Conservation (phyloP, 2,888 invertebrate species). For the Drosophila barbarae region DNA sequence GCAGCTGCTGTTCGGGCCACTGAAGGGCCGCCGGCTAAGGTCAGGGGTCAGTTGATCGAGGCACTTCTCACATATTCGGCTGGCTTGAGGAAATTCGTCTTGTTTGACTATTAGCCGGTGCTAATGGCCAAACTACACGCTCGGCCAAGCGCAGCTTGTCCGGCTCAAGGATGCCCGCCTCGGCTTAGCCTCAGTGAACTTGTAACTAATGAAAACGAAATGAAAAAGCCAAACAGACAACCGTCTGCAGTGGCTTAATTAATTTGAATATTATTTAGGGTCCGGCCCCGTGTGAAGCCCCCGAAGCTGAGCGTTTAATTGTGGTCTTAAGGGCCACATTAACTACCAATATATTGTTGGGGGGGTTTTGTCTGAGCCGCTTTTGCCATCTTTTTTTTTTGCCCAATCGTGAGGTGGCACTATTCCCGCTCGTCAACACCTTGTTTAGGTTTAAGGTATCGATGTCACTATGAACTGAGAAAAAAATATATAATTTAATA, state of each 20-base stretch:
- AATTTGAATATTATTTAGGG: slow-evolving; percentile 39
- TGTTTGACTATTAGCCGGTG: slow-evolving; percentile 49
- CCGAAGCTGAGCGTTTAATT: slow-evolving; percentile 24
- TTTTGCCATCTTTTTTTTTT: slow-evolving; percentile 10
- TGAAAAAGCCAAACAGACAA: slow-evolving; percentile 26
- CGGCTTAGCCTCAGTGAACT: slow-evolving; percentile 34
- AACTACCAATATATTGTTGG: slow-evolving; percentile 4
- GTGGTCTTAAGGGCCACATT: slow-evolving; percentile 5
- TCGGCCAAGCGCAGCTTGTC: slow-evolving; percentile 34
- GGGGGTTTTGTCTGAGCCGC: neutral
- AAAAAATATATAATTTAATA: neutral
- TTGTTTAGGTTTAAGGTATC: slow-evolving; percentile 6
- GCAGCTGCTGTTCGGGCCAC: neutral
- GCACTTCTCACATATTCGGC: slow-evolving; percentile 14
- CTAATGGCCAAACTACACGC: slow-evolving; percentile 59
- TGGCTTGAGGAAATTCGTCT: slow-evolving; percentile 33
- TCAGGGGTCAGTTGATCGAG: slow-evolving; percentile 33
- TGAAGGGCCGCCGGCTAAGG: slow-evolving; percentile 29
- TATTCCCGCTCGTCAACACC: slow-evolving; percentile 20
- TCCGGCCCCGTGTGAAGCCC: slow-evolving; percentile 14
- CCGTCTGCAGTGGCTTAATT: slow-evolving; percentile 36
- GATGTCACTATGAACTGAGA: slow-evolving; percentile 3
- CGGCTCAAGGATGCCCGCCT: slow-evolving; percentile 57
- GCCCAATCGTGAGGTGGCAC: slow-evolving; percentile 17
- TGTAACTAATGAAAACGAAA: slow-evolving; percentile 36